A percentile compares a stretch with the other conserved stretches of the same genome.
These are phyloP conservation scores for Mayetiola destructor DNA, from an alignment of 2,888 invertebrate species.

Conservation along the genomic window DNA sequence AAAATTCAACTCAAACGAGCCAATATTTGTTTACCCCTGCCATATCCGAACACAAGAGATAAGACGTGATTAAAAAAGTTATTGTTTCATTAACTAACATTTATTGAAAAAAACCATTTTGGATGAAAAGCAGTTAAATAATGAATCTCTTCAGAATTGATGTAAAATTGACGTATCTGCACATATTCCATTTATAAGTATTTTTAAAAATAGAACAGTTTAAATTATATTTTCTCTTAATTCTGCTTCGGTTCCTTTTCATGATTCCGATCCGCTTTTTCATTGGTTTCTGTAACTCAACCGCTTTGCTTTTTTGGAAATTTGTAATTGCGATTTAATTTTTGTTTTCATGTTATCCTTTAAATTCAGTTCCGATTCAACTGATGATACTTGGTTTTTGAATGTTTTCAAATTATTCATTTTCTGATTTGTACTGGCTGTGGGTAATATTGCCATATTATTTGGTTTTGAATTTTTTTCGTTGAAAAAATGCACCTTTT, in stretches of 20 bases:
- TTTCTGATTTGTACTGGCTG: neutral
- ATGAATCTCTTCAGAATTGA: too few relatives aligned
- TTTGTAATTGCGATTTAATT: neutral
- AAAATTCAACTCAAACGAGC: too few relatives aligned
- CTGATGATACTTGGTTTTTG: neutral
- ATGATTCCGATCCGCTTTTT: neutral
- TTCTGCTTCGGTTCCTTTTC: neutral
- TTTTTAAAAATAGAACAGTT: too few relatives aligned
- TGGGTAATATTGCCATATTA: neutral
- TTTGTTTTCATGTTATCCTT: neutral
- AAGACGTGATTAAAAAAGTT: too few relatives aligned
- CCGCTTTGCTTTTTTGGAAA: neutral
- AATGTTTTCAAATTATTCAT: neutral
- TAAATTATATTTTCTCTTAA: too few relatives aligned
- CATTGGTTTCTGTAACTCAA: neutral
- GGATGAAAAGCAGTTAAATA: too few relatives aligned
- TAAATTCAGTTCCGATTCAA: neutral
- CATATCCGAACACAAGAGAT: too few relatives aligned
- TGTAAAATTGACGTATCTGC: too few relatives aligned
- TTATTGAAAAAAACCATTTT: too few relatives aligned
- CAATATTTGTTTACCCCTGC: too few relatives aligned
- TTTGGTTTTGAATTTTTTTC: neutral
- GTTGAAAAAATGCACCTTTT: constrained; percentile 24
- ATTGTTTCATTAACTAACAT: too few relatives aligned
- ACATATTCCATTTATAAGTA: too few relatives aligned